These are phyloP conservation scores for Euborellia annulipes DNA, from an alignment of 1,140 invertebrate genomes.

Conservation along the genomic window DNA sequence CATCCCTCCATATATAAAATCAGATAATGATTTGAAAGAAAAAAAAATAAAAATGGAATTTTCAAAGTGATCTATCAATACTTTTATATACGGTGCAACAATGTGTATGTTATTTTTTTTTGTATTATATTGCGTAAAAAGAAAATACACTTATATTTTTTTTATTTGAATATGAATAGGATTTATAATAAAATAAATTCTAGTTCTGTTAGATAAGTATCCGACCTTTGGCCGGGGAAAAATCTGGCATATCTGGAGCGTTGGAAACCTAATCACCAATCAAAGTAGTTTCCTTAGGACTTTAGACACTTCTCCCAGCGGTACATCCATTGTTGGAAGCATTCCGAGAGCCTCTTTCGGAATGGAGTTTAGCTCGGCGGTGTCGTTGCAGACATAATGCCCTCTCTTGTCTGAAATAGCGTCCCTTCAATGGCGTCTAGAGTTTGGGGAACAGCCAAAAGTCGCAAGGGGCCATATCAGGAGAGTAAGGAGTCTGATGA, in stretches of 20 bases:
- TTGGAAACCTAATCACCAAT: background rate
- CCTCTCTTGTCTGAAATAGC: background rate
- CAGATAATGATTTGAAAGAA: too few species aligned
- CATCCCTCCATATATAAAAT: too few species aligned
- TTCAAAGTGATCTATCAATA: too few species aligned
- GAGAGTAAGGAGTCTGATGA: background rate
- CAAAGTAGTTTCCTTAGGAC: slow-evolving; percentile 5
- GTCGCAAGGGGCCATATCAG: background rate
- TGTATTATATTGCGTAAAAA: too few species aligned
- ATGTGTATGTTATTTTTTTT: too few species aligned
- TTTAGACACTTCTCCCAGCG: background rate
- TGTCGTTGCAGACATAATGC: background rate
- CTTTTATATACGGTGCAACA: too few species aligned
- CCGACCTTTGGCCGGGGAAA: slow-evolving; percentile 2
- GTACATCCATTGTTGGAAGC: background rate
- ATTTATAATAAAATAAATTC: too few species aligned
- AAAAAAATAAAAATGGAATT: too few species aligned
- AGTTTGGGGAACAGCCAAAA: background rate
- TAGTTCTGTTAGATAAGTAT: slow-evolving; percentile 2
- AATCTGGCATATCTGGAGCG: background rate
- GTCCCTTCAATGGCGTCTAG: background rate
- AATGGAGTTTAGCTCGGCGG: slow-evolving; percentile 4
- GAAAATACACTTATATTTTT: too few species aligned
- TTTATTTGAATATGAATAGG: too few species aligned
- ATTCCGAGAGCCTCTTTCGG: background rate